phyloP scores from a whole-genome alignment of 2,888 invertebrate genomes.

The Drosophila mimica region DNA sequence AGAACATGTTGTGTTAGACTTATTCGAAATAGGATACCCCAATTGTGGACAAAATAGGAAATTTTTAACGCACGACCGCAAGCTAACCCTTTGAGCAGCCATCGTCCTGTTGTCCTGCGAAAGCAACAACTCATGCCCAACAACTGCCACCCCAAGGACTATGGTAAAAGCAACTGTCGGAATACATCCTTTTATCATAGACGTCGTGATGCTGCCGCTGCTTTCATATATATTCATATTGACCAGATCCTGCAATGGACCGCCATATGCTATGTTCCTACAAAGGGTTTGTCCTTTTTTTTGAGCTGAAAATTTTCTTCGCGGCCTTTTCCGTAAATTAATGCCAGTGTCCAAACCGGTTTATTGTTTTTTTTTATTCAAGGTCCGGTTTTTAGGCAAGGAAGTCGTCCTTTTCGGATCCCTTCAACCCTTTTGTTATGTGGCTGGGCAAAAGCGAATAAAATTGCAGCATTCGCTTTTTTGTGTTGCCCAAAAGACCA shows the following conservation, averaged over 20 bases:
- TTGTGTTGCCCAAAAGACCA: slow-evolving; percentile 42
- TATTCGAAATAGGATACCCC: slow-evolving; percentile 20
- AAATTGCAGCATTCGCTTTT: slow-evolving; percentile 70
- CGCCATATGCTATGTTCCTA: slow-evolving; percentile 61
- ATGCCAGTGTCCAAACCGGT: slow-evolving; percentile 81
- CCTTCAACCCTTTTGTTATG: slow-evolving; percentile 75
- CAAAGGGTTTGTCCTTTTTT: slow-evolving; percentile 70
- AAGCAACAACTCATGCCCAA: slow-evolving; percentile 42
- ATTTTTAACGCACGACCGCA: slow-evolving; percentile 78
- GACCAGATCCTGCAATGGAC: slow-evolving; percentile 78
- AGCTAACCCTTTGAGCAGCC: slow-evolving; percentile 68
- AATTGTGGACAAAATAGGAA: slow-evolving; percentile 55
- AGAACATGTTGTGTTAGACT: slow-evolving; percentile 14
- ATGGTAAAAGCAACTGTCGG: slow-evolving; percentile 43
- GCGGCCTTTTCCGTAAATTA: slow-evolving; percentile 66
- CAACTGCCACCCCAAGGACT: slow-evolving; percentile 54
- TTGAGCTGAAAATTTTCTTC: slow-evolving; percentile 65
- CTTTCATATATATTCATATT: slow-evolving; percentile 56
- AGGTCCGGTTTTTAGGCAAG: slow-evolving; percentile 73
- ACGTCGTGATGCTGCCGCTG: slow-evolving; percentile 35
- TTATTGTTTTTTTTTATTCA: slow-evolving; percentile 54
- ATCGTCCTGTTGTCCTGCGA: slow-evolving; percentile 57
- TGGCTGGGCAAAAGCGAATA: slow-evolving; percentile 68
- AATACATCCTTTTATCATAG: slow-evolving; percentile 32
- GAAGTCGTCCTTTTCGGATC: slow-evolving; percentile 55